These are phyloP conservation scores for Prunella himalayana DNA, from an alignment of 2,113 vertebrate species.

Conservation along the genomic window DNA sequence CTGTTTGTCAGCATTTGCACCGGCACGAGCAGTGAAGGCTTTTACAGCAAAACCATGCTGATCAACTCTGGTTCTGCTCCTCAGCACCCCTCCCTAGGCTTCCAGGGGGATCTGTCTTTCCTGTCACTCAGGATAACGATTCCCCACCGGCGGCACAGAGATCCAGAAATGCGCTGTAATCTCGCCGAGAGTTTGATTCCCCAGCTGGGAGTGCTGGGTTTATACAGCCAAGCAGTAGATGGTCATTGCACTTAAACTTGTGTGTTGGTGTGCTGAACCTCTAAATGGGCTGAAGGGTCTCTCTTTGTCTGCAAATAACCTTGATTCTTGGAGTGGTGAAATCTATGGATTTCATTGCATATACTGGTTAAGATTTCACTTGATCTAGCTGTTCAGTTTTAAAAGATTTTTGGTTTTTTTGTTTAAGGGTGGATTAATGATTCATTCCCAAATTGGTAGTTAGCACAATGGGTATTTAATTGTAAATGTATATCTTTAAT, in stretches of 20 bases:
- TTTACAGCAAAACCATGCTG: slow-evolving; percentile 21
- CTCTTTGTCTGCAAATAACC: background rate
- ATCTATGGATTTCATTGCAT: background rate
- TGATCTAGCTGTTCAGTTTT: background rate
- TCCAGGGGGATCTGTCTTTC: slow-evolving; percentile 63
- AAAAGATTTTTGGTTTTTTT: background rate
- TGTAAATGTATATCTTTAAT: slow-evolving; percentile 24
- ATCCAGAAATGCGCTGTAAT: slow-evolving; percentile 68
- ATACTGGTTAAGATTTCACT: background rate
- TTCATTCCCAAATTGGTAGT: background rate
- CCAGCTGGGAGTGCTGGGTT: slow-evolving; percentile 57
- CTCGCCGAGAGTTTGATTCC: slow-evolving; percentile 64
- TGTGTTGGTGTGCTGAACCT: background rate
- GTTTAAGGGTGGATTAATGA: background rate
- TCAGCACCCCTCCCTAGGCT: slow-evolving; percentile 14
- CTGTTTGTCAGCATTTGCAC: slow-evolving; percentile 50
- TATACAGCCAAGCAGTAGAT: slow-evolving; percentile 30
- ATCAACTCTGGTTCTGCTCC: slow-evolving; percentile 48
- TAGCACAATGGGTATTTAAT: background rate
- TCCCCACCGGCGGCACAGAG: slow-evolving; percentile 48
- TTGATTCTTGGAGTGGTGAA: background rate
- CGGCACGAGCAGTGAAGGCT: slow-evolving; percentile 1
- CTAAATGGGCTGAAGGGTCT: background rate
- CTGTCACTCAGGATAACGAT: slow-evolving; percentile 73
- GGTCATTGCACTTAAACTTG: background rate